phyloP scores from a whole-genome alignment of 30 jellyfish, hydroid and myxozoan species.

The Hydractinia symbiolongicarpus region DNA sequence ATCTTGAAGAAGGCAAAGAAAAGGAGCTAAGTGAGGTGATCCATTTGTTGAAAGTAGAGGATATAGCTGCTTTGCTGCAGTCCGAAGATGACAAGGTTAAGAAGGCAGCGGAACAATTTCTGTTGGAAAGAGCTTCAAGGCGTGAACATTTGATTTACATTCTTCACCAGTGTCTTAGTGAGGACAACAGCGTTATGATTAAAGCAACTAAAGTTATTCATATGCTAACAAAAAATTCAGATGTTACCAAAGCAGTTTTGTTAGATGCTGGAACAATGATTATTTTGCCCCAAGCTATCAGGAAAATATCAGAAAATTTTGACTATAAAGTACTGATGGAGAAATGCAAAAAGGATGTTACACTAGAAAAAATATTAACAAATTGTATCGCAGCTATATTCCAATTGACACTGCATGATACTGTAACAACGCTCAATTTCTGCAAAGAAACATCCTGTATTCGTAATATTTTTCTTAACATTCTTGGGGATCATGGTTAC shows the following conservation, averaged over 20 bases:
- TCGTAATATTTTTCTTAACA: constrained; percentile 46
- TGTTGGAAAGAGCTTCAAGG: constrained; percentile 53
- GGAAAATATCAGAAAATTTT: constrained; percentile 47
- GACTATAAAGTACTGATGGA: constrained; percentile 42
- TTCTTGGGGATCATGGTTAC: constrained; percentile 50
- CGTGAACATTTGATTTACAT: constrained; percentile 24
- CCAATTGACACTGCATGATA: constrained; percentile 44
- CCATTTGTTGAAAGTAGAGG: constrained; percentile 27
- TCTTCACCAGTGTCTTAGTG: constrained; percentile 26
- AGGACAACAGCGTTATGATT: constrained; percentile 23
- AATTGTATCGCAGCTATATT: constrained; percentile 47
- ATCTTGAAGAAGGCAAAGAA: constrained; percentile 34
- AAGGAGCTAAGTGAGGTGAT: constrained; percentile 54
- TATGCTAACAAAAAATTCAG: constrained; percentile 35
- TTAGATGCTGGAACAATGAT: constrained; percentile 18
- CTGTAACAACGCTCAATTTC: constrained; percentile 19
- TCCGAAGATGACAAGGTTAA: constrained; percentile 40
- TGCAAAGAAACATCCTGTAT: constrained; percentile 35
- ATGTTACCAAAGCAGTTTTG: constrained; percentile 29
- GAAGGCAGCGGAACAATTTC: constrained; percentile 69
- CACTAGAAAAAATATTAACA: constrained; percentile 39
- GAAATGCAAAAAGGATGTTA: constrained; percentile 32
- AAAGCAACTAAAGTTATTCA: constrained; percentile 58
- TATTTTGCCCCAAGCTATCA: constrained; percentile 25
- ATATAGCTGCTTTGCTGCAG: constrained; percentile 43